These are phyloP conservation scores for Coenonympha glycerion DNA, from an alignment of 2,888 invertebrate genomes.

Conservation along the genomic window DNA sequence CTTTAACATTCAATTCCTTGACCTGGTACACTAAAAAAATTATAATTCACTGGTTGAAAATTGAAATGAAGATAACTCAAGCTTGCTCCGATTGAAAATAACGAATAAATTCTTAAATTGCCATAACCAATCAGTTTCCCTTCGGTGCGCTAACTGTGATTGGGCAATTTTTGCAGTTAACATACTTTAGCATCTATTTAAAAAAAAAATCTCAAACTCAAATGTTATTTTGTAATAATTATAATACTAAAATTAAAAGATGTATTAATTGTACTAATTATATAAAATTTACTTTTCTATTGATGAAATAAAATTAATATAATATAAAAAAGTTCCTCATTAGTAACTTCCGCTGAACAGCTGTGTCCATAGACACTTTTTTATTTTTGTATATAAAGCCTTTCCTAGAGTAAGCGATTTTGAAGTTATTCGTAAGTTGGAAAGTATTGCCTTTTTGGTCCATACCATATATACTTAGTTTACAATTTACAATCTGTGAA, in stretches of 20 bases:
- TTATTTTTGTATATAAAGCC: not conserved
- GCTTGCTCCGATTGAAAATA: constrained; percentile 28
- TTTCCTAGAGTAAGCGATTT: no score
- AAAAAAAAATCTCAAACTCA: not conserved
- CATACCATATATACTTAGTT: no score
- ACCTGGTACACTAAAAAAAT: no score
- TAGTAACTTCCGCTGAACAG: not conserved
- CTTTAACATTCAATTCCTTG: no score
- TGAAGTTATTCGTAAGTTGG: no score
- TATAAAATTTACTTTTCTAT: not conserved
- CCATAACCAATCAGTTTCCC: constrained; percentile 12
- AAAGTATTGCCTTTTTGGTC: no score
- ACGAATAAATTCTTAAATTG: constrained; percentile 28
- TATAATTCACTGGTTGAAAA: not conserved
- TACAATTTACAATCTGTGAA: no score
- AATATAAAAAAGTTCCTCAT: not conserved
- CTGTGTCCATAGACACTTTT: not conserved
- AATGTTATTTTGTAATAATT: not conserved
- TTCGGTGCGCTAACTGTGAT: constrained; percentile 19
- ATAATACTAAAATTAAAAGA: no score
- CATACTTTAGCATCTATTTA: not conserved
- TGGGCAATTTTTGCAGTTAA: constrained; percentile 27
- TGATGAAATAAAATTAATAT: not conserved
- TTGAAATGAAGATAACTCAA: not conserved
- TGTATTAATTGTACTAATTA: not conserved